Evolutionary conservation across 2,888 invertebrate species (phyloP), one percentile per base, ranked within the genome.

Genomic region (Sipha maydis): DNA sequence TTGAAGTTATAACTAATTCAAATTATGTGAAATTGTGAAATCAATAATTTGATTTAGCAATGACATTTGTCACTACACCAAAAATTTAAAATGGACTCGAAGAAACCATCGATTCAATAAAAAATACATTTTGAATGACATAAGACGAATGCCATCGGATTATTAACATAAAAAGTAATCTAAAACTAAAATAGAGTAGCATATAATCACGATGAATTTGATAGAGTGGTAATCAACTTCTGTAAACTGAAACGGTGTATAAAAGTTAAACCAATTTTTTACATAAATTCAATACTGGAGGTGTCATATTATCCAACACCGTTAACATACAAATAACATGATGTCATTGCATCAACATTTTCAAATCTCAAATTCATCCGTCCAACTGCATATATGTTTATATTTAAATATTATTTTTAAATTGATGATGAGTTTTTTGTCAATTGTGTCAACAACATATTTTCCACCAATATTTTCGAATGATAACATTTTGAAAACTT

Each of bases 251-350:
- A 76, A 34, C 21, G 34, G n/a, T 8, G 3, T 21, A 75, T 25
- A 75, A 38, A 75, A 41, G 41, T 31, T 31, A 75, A 25, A 25
- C 9, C 75, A 41, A 38, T 34, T 77, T 77, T 31, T 11, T 34
- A 61, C 25, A 28, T 80, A 80, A 80, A 80, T n/a, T 61, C 79
- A 67, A 80, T 80, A 61, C 34, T 34, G 56, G 7, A 31, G 56
- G 25, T 38, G 38, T 1, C 2, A 25, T 38, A 67, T 80, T 61
- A 61, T 80, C 25, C 79, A 9, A 80, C 34, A 9, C 19, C 25
- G 34, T 83, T 83, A 83, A 28, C 28, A 75, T 83, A 56, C 75
- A 84, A 84, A 84, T 75, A 38, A 84, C 41, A 83, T 56, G 21
- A 84, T 38, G 28, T 56, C 38, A 61, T 75, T 28, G 75, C 11